Conservation (phyloP, 2,888 invertebrate species). For the Escarpia spicata region DNA sequence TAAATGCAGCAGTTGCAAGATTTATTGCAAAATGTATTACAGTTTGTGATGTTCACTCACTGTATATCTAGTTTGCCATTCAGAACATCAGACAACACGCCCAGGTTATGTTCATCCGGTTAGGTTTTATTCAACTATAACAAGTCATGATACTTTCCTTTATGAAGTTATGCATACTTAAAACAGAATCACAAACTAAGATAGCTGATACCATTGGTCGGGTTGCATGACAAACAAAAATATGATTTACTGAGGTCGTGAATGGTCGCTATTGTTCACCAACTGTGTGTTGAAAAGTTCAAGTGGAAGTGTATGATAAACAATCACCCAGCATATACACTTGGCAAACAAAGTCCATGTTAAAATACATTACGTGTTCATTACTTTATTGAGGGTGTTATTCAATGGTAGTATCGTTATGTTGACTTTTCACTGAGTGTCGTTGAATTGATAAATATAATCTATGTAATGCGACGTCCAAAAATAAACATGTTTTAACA, state of each 20-base stretch:
- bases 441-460: too few species aligned
- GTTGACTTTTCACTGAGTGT: too few species aligned
- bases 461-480: too few species aligned
- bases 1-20: neutral
- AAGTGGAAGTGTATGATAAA: neutral
- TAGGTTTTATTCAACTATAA: neutral
- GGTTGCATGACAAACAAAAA: neutral
- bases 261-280: neutral
- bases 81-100: neutral
- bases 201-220: neutral
- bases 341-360: neutral
- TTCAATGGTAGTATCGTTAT: too few species aligned
- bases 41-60: neutral
- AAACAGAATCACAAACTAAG: too few species aligned
- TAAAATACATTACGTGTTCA: too few species aligned
- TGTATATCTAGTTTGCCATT: neutral
- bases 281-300: neutral
- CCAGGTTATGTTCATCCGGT: neutral
- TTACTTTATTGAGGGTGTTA: too few species aligned
- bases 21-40: neutral
- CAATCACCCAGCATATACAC: neutral
- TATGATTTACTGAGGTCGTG: neutral
- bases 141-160: neutral
- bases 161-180: neutral
- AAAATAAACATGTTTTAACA: too few species aligned